Evolutionary conservation across 2,888 invertebrate species (phyloP).

Genomic region (Tenthredo amoena): DNA sequence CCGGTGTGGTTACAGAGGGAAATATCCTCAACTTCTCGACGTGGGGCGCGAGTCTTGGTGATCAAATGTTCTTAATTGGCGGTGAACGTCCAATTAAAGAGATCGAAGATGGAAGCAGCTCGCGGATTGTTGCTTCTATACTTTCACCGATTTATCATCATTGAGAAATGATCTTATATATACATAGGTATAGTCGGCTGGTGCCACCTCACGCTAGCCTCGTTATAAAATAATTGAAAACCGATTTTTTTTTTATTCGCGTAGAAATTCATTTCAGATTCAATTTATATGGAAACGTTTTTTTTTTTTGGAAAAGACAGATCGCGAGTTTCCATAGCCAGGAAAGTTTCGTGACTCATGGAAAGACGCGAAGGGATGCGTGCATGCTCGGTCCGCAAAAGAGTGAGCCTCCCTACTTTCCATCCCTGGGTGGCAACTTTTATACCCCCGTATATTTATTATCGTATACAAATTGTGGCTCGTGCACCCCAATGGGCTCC

Average conservation of each 20-base stretch:
- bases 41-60: not conserved
- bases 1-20: not conserved
- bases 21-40: not conserved
- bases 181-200: too few relatives aligned
- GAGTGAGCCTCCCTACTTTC: not conserved
- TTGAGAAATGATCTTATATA: slow-evolving; percentile 30
- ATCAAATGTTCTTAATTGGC: slow-evolving; percentile 47
- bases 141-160: slow-evolving; percentile 50
- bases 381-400: not conserved
- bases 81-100: slow-evolving; percentile 49
- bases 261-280: not conserved
- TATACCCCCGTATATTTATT: slow-evolving; percentile 26
- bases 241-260: not conserved
- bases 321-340: not conserved
- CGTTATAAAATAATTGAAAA: not conserved
- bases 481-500: not conserved
- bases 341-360: not conserved
- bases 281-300: too few relatives aligned
- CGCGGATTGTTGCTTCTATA: not conserved
- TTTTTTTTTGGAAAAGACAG: too few relatives aligned
- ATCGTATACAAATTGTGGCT: slow-evolving; percentile 33
- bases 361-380: not conserved
- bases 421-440: slow-evolving; percentile 25
- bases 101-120: slow-evolving; percentile 41
- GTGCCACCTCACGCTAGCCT: not conserved